A percentile compares a stretch with the other conserved stretches of the same genome.
phyloP scores from a whole-genome alignment of 2,888 invertebrate genomes.

The Adelognathus sp. region DNA sequence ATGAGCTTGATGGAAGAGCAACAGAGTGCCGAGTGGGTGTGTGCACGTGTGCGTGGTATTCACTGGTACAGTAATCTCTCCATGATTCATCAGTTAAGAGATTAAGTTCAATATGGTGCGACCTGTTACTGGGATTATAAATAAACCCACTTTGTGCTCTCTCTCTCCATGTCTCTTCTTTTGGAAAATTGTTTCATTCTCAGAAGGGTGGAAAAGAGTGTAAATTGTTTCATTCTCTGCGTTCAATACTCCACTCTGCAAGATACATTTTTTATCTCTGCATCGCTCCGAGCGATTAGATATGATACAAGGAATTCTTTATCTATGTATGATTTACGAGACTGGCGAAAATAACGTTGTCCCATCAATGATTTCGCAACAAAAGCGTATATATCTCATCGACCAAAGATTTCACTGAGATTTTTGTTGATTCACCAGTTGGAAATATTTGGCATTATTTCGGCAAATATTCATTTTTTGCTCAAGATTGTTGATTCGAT shows the following conservation, averaged over 20 bases:
- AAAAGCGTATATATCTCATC: no score
- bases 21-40: slow-evolving; percentile 1
- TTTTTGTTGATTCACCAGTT: neutral
- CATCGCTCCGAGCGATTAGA: slow-evolving; percentile 12
- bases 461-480: neutral
- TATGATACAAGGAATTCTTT: neutral
- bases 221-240: neutral
- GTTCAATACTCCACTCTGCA: neutral
- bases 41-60: slow-evolving; percentile 37
- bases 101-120: slow-evolving; percentile 54
- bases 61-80: slow-evolving; percentile 62
- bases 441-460: neutral
- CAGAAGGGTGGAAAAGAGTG: neutral
- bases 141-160: slow-evolving; percentile 6
- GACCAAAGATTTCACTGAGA: neutral
- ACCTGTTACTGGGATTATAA: slow-evolving; percentile 46
- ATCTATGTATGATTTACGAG: neutral
- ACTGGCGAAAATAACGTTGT: neutral
- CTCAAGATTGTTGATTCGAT: slow-evolving; percentile 4
- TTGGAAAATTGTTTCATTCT: neutral
- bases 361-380: neutral
- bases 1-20: slow-evolving; percentile 22
- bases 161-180: neutral
- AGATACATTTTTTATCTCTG: neutral
- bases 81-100: slow-evolving; percentile 67